Base-by-base conservation (phyloP, 2,797 vertebrate genomes). In the Betta splendens region DNA sequence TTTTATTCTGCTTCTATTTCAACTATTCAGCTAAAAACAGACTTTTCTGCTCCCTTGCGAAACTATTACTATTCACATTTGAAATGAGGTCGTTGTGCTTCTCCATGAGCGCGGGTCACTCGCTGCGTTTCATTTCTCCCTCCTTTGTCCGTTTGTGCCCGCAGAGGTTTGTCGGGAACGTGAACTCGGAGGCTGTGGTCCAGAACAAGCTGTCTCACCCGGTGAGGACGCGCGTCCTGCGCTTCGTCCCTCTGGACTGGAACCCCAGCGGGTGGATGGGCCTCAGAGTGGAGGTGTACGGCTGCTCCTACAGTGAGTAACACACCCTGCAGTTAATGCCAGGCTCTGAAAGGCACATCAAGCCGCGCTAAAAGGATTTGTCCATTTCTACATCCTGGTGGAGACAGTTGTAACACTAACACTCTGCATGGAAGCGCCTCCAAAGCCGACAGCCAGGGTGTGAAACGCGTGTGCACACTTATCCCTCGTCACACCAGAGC, bases 281-380 rank as follows among this genome's bases (percentile, higher is more conserved):
- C 52, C 90, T 98, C 76, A 86, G 97, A 40, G 91, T 95, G 16
- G 96, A 97, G 71, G 92, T 93, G 63, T 98, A 94, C 0, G 97
- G 97, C 70, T 99, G 97, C 73, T 87, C 93, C 35, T 98, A 97
- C 60, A 97, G 96, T 98, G 90, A 98, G 97, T 97, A 70, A 46
- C 55, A 28, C 64, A 4, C 16, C 18, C 16, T 1, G 7, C 10
- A 20, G 23, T 37, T 48, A 35, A 52, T 23, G 13, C 16, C 39
- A 15, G 13, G 7, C 17, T 18, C 3, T 51, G 26, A 44, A 18
- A 53, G 57, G 57, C 57, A 31, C 57, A 47, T 59, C 29, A 58
- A n/a, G 40, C 42, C 40, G 22, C 52, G n/a, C 36, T 12, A 13
- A 23, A 52, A 20, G 18, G 57, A 58, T 51, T 39, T n/a, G 7